phyloP scores from a whole-genome alignment of 2,113 vertebrate species.

The Maccullochella peelii region DNA sequence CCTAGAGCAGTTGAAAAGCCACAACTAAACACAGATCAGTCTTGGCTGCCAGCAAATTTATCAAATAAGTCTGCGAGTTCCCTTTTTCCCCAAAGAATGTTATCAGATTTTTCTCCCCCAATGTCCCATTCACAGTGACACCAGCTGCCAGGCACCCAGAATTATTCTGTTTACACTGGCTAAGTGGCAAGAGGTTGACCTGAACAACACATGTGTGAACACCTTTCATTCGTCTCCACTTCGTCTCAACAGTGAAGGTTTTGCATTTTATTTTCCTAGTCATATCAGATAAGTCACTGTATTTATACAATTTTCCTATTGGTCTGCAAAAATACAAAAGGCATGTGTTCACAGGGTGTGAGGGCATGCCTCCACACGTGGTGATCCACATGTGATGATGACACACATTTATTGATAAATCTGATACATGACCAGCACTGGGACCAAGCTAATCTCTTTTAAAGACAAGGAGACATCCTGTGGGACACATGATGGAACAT shows the following conservation, averaged over 20 bases:
- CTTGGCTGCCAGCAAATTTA: conserved; percentile 57
- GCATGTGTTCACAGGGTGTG: conserved; percentile 20
- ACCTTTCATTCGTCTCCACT: conserved; percentile 54
- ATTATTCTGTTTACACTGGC: conserved; percentile 70
- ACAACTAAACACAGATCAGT: conserved; percentile 57
- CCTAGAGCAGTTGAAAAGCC: conserved; percentile 46
- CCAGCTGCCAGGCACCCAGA: conserved; percentile 63
- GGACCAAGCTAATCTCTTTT: conserved; percentile 24
- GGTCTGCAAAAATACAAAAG: conserved; percentile 47
- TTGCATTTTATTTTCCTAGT: conserved; percentile 61
- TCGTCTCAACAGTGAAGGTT: conserved; percentile 51
- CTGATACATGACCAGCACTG: conserved; percentile 1
- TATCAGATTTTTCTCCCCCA: conserved; percentile 71
- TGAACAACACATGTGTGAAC: conserved; percentile 54
- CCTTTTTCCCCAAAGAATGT: conserved; percentile 65
- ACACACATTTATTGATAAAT: conserved; percentile 39
- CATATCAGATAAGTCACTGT: conserved; percentile 54
- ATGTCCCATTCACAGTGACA: conserved; percentile 63
- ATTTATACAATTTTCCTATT: conserved; percentile 27
- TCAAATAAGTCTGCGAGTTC: conserved; percentile 57
- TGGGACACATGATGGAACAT: conserved; percentile 18
- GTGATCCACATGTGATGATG: conserved; percentile 13
- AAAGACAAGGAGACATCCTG: conserved; percentile 26
- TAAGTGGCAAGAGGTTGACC: conserved; percentile 43
- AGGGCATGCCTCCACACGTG: conserved; percentile 1